These are phyloP conservation scores for Lordiphosa mommai DNA, from an alignment of 1,140 invertebrate genomes.

Conservation along the genomic window DNA sequence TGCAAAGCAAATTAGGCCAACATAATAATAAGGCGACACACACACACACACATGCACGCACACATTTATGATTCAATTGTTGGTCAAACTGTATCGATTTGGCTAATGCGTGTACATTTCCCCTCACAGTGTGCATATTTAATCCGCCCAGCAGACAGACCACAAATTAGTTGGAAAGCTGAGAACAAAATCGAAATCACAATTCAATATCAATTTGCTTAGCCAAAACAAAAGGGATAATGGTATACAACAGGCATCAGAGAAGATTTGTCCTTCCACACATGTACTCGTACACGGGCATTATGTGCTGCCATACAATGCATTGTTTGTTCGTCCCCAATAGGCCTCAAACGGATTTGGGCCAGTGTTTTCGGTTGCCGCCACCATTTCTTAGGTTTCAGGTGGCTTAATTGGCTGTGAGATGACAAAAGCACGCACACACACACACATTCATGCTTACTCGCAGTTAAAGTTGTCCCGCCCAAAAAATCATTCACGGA, in stretches of 20 bases:
- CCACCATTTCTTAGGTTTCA: conserved; percentile 39
- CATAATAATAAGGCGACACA: conserved; percentile 34
- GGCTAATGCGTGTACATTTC: background rate
- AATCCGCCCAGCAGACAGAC: conserved; percentile 15
- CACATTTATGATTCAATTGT: conserved; percentile 49
- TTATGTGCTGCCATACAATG: background rate
- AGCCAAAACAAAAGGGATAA: conserved; percentile 55
- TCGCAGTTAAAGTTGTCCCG: background rate
- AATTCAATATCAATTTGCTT: conserved; percentile 52
- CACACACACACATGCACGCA: conserved; percentile 12
- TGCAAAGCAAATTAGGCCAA: conserved; percentile 67
- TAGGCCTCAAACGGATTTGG: conserved; percentile 28
- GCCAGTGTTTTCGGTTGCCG: conserved; percentile 26
- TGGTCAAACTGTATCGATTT: conserved; percentile 48
- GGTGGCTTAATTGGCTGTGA: conserved; percentile 59
- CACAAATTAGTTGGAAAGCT: conserved; percentile 27
- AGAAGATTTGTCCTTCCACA: conserved; percentile 6
- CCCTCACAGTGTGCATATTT: conserved; percentile 35
- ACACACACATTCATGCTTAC: background rate
- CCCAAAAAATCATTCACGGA: conserved; percentile 1
- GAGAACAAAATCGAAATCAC: conserved; percentile 23
- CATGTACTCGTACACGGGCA: conserved; percentile 2
- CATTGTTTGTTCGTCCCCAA: conserved; percentile 6
- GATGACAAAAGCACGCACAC: conserved; percentile 37
- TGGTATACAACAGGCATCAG: conserved; percentile 31